Base-by-base conservation (phyloP, 2,888 invertebrate species). In the Aphelenchoides bicaudatus region DNA sequence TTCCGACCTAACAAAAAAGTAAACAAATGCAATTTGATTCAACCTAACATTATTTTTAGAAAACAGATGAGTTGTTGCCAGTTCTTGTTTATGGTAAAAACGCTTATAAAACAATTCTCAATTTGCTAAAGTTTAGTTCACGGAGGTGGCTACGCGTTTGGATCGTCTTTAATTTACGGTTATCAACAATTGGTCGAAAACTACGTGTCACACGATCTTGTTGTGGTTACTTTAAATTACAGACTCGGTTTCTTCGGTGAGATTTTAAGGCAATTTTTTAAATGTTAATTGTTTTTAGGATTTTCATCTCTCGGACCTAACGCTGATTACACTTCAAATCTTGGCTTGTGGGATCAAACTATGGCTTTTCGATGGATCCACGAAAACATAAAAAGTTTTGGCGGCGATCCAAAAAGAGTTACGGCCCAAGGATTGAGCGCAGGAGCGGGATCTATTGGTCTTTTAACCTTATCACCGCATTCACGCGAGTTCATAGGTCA, bases 391-490 rank as follows among this genome's bases (percentile, higher is more conserved):
- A 34, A 31, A 16, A 6, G 28, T 23, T 66, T 68, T 29, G 66
- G 66, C 0, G 66, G 66, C n/a, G 50, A 66, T 57, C 56, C 59
- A 2, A 25, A 57, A 25, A 50, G 49, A 30, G 52, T 66, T 21
- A 68, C 66, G 5, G 62, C 54, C 1, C 50, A 46, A 30, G 66
- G 66, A 1, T 54, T 59, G 5, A 63, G 62, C 29, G 62, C 66
- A 13, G 66, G 66, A 25, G 68, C 54, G 4, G 63, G 57, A 3
- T 43, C 46, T 23, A 60, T 56, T 13, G 55, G 49, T 4, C 34
- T 30, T 10, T 31, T 66, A 37, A 39, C 52, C 13, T 8, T 59
- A 4, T 66, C 66, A 3, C 68, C 63, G 3, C 48, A 65, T 38
- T 55, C 56, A 8, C n/a, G 47, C 25, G 31, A 16, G 19, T 48